These are phyloP conservation scores for Wasmannia auropunctata DNA, from an alignment of 1,140 invertebrate genomes.

Conservation along the genomic window DNA sequence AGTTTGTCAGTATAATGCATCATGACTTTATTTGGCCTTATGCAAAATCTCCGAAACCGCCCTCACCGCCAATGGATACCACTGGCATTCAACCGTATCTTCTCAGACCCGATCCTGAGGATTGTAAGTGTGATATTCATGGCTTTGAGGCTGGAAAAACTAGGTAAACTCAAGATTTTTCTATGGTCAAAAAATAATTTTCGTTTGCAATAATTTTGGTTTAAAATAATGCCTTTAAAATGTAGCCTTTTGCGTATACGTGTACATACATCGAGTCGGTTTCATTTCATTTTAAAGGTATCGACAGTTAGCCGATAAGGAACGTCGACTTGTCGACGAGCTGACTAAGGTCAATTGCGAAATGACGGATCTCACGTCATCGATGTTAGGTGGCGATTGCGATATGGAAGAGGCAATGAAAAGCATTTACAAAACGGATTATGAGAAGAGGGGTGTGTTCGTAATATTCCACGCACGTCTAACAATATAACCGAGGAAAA, in stretches of 20 bases:
- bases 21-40: constrained; percentile 87
- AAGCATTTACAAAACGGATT: constrained; percentile 87
- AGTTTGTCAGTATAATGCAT: constrained; percentile 83
- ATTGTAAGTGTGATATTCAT: constrained; percentile 71
- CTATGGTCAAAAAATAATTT: constrained; percentile 84
- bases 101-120: constrained; percentile 58
- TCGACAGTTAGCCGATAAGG: constrained; percentile 86
- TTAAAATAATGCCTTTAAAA: constrained; percentile 83
- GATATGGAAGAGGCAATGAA: constrained; percentile 87
- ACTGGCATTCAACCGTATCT: constrained; percentile 78
- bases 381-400: constrained; percentile 86
- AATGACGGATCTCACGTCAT: constrained; percentile 86
- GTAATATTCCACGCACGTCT: background rate
- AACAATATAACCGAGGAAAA: background rate
- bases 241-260: constrained; percentile 72
- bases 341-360: constrained; percentile 84
- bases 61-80: constrained; percentile 64
- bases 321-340: constrained; percentile 85
- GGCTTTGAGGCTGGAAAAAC: constrained; percentile 57
- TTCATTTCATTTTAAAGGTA: constrained; percentile 80
- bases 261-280: background rate
- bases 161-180: constrained; percentile 51
- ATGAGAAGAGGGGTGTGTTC: constrained; percentile 85
- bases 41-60: constrained; percentile 84
- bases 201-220: constrained; percentile 77